Evolutionary conservation across 1,140 invertebrate species (phyloP), one percentile per base, ranked within the genome.

Genomic region (Aphelenchoides besseyi): DNA sequence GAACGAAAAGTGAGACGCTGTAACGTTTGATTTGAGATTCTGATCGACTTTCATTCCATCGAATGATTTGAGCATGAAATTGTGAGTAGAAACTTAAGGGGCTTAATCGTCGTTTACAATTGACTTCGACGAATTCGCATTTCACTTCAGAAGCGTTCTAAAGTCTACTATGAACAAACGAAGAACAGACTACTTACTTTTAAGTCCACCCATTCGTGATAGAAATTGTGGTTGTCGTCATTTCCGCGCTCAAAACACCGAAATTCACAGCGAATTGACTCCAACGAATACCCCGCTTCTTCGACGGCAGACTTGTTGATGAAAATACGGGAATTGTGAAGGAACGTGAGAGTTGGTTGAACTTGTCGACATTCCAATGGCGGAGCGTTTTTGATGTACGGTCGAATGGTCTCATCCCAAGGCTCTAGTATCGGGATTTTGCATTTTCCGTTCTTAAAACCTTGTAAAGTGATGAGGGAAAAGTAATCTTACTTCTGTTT

Each of bases 91-190:
- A 28, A 5, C 57, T 36, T 1, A 76, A 36, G 16, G 69, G 68
- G 8, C 69, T 61, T 29, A 79, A 71, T 62, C 30, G 29, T 12
- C 23, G 57, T 32, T 41, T 33, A 41, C 80, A 82, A 8, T 61
- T 48, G 2, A 77, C 78, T 74, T 81, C 79, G 8, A 75, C 23
- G 53, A 81, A 81, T 61, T 81, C 80, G n/a, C 75, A 77, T 3
- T 59, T 48, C 3, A 67, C 52, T 59, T 55, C 26, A 18, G 72
- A 66, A 18, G 53, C 64, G 26, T 75, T 78, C 75, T 80, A 30
- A 12, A 79, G 69, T n/a, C 16, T 1, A n/a, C 16, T 23, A 63
- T 18, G 1, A 2, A 23, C n/a, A 29, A 35, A 3, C 26, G 16
- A 23, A 74, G 29, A 67, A n/a, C 1, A 2, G 0, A 2, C 59